A percentile compares a stretch with the other conserved stretches of the same genome.
phyloP scores from a whole-genome alignment of 2,113 vertebrate genomes.

The Trematomus loennbergii region DNA sequence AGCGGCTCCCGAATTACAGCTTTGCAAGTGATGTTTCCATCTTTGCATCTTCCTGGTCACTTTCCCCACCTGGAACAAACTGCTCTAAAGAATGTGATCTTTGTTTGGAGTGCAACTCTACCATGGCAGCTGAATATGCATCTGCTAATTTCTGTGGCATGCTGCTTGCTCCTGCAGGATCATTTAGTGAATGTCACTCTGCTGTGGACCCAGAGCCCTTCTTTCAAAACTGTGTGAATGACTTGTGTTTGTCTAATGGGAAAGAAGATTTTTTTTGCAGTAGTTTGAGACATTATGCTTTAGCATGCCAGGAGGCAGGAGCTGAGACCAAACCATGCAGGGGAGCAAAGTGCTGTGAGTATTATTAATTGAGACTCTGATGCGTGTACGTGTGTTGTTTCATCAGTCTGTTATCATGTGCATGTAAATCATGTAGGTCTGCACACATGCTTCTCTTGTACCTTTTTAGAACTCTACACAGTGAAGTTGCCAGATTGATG shows the following conservation, averaged over 20 bases:
- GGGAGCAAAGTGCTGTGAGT: slow-evolving; percentile 63
- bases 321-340: slow-evolving; percentile 59
- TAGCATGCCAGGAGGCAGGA: slow-evolving; percentile 56
- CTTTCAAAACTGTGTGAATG: slow-evolving; percentile 63
- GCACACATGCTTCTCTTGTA: slow-evolving; percentile 26
- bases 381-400: slow-evolving; percentile 19
- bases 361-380: slow-evolving; percentile 6
- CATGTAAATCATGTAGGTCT: slow-evolving; percentile 38
- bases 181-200: slow-evolving; percentile 57
- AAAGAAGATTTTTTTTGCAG: slow-evolving; percentile 45
- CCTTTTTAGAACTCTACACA: slow-evolving; percentile 7
- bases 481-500: slow-evolving; percentile 28
- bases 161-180: slow-evolving; percentile 43
- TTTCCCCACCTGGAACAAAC: slow-evolving; percentile 22
- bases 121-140: slow-evolving; percentile 24
- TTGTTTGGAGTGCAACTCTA: slow-evolving; percentile 46
- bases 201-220: slow-evolving; percentile 51
- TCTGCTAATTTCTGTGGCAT: slow-evolving; percentile 55
- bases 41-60: slow-evolving; percentile 27
- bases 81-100: slow-evolving; percentile 30
- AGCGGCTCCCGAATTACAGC: neutral
- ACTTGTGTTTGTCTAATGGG: slow-evolving; percentile 54
- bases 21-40: slow-evolving; percentile 9
- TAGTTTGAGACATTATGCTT: slow-evolving; percentile 53
- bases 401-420: slow-evolving; percentile 17